phyloP scores from a whole-genome alignment of 2,113 vertebrate genomes.

The Lethenteron camtschaticum region DNA sequence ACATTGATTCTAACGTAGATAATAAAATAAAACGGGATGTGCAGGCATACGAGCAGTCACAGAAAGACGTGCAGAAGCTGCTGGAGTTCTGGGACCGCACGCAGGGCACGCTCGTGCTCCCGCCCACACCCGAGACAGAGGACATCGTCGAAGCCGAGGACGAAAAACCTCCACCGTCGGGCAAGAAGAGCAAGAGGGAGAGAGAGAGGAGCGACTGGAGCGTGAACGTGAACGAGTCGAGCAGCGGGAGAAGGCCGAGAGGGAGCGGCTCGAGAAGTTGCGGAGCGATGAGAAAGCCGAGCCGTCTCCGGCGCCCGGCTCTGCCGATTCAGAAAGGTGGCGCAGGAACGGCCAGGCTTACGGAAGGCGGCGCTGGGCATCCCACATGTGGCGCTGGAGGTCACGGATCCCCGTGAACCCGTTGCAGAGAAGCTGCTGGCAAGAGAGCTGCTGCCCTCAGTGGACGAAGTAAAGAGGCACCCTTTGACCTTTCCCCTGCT shows the following conservation, averaged over 20 bases:
- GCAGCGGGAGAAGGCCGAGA: constrained; percentile 23
- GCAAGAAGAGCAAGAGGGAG: constrained; percentile 24
- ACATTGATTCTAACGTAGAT: too few relatives aligned
- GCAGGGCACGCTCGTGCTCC: constrained; percentile 20
- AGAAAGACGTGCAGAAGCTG: constrained; percentile 22
- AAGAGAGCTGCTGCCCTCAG: constrained; percentile 20
- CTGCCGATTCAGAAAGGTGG: constrained; percentile 9
- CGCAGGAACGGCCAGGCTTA: constrained; percentile 10
- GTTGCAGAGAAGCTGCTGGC: constrained; percentile 20
- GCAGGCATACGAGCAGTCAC: constrained; percentile 23
- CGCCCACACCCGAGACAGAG: constrained; percentile 14
- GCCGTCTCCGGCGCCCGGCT: constrained; percentile 11
- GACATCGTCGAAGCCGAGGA: constrained; percentile 16
- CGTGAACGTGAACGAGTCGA: constrained; percentile 2
- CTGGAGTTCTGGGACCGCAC: constrained; percentile 43
- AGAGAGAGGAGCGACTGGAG: constrained; percentile 20
- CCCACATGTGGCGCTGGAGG: constrained; percentile 30
- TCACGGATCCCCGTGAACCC: constrained; percentile 14
- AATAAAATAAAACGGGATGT: too few relatives aligned
- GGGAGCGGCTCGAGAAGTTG: constrained; percentile 19
- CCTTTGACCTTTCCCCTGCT: too few relatives aligned
- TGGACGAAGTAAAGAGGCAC: constrained; percentile 25
- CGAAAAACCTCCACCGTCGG: constrained; percentile 18
- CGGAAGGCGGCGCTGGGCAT: constrained; percentile 16
- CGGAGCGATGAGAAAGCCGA: constrained; percentile 9